phyloP scores from a whole-genome alignment of 2,797 vertebrate genomes.

The Myiotriccus ornatus region DNA sequence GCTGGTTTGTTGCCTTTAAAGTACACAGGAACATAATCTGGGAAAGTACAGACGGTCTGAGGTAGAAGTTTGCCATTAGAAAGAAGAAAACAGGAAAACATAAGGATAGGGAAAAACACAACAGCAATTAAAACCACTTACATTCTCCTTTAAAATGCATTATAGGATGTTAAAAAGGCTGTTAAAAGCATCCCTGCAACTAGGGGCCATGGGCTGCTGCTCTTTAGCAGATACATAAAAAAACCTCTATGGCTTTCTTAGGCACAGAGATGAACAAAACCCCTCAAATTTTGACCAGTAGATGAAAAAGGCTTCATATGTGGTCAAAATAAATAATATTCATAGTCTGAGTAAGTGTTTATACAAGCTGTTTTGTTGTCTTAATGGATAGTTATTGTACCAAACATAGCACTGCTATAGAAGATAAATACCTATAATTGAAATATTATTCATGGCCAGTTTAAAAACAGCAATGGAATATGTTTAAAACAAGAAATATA shows the following conservation, averaged over 20 bases:
- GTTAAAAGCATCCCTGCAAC: not conserved
- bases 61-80: not conserved
- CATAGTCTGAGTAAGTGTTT: not conserved
- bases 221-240: not conserved
- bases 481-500: not conserved
- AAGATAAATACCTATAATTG: not conserved
- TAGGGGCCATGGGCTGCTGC: rapidly evolving
- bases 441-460: not conserved
- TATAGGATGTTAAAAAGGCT: not conserved
- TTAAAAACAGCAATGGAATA: not conserved
- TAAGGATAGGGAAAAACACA: not conserved
- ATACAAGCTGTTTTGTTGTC: not conserved
- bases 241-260: not conserved
- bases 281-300: not conserved
- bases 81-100: not conserved
- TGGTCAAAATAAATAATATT: not conserved
- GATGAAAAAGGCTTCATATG: not conserved
- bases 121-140: not conserved
- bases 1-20: not conserved
- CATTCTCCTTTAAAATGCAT: not conserved
- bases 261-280: not conserved
- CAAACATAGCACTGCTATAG: not conserved
- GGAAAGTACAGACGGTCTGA: not conserved
- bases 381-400: not conserved
- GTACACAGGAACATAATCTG: not conserved